Conservation (phyloP, 2,888 invertebrate species). For the Mythimna lalbum region DNA sequence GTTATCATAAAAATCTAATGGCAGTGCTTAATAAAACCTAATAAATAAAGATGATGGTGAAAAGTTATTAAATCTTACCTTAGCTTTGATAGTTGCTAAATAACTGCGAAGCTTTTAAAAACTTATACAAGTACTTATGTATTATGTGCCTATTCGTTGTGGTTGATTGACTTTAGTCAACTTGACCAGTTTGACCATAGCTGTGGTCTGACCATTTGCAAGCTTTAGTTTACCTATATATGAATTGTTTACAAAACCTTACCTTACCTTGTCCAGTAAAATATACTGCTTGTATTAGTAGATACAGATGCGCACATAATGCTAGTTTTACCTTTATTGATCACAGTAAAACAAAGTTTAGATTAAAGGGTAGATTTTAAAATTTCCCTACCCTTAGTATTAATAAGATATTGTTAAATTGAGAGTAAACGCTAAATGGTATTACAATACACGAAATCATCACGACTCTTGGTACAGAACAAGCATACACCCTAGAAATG, state of each 20-base stretch:
- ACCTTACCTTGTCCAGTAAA: conserved; percentile 21
- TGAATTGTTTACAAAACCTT: conserved; percentile 14
- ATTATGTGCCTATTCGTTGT: conserved; percentile 10
- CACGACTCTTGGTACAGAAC: conserved; percentile 16
- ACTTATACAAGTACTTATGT: neutral
- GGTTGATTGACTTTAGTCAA: neutral
- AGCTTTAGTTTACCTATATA: conserved; percentile 11
- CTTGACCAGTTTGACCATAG: neutral
- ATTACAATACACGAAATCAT: conserved; percentile 9
- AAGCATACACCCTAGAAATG: neutral
- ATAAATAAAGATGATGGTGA: conserved; percentile 20
- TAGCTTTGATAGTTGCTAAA: conserved; percentile 43
- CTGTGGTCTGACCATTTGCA: conserved; percentile 13
- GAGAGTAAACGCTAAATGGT: conserved; percentile 24
- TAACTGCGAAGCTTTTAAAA: conserved; percentile 33
- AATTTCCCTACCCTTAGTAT: neutral
- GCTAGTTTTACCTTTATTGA: conserved; percentile 11
- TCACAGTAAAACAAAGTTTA: neutral
- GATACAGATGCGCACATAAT: conserved; percentile 35
- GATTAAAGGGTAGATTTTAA: neutral
- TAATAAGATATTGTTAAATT: neutral
- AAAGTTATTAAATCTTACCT: conserved; percentile 7
- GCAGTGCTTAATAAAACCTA: conserved; percentile 43
- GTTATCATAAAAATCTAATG: conserved; percentile 48
- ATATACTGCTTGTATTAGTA: conserved; percentile 37